Conservation (phyloP, 2,888 invertebrate genomes). For the Pseudococcus longispinus region DNA sequence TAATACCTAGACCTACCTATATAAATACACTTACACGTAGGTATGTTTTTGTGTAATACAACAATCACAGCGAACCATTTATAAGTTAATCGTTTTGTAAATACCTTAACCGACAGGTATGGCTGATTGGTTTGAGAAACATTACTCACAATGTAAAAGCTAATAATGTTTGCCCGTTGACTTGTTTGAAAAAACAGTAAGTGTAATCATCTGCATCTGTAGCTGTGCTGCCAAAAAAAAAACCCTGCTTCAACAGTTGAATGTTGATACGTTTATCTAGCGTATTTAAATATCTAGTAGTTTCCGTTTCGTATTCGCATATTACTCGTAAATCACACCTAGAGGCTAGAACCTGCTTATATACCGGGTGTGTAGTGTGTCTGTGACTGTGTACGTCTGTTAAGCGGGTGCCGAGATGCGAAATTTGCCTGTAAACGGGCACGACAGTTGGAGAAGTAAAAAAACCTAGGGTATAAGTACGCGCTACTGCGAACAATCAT, state of each 20-base stretch:
- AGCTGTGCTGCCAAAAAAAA: background rate
- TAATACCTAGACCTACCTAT: background rate
- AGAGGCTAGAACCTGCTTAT: background rate
- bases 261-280: background rate
- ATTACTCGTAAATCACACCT: background rate
- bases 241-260: background rate
- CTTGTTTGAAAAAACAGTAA: constrained; percentile 99
- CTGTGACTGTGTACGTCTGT: no score
- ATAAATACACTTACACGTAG: background rate
- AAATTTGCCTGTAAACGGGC: no score
- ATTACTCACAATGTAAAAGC: constrained; percentile 99
- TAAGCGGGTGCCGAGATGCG: no score
- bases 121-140: constrained; percentile 92
- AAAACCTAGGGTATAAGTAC: no score
- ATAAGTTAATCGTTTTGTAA: constrained; percentile 15
- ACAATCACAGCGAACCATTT: background rate
- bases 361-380: background rate
- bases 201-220: constrained; percentile 64
- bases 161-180: constrained; percentile 98
- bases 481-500: no score
- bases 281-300: background rate
- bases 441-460: no score
- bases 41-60: background rate
- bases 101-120: constrained; percentile 71
- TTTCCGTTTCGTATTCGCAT: background rate